Base-by-base conservation (phyloP, 2,888 invertebrate species). In the Latrodectus hesperus region DNA sequence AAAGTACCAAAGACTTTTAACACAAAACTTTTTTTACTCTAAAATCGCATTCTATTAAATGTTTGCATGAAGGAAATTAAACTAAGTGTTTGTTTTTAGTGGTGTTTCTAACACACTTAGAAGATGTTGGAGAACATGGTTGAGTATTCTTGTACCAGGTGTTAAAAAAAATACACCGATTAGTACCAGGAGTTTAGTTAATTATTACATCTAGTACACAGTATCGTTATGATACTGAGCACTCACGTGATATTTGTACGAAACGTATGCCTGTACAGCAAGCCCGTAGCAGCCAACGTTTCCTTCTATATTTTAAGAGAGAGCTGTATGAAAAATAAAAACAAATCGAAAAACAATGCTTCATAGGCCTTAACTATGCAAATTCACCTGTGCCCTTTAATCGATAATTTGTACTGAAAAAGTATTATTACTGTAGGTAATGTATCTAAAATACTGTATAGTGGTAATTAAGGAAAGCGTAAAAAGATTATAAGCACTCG, bases 221-320 rank as follows among this genome's bases (percentile, higher is more conserved):
- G 55, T 68, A 72, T 76, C 72, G 65, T 60, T 60, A 55, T 67
- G 72, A 53, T 67, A 38, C 80, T 75, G 70, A 75, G 75, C 76
- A 76, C 77, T 71, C 60, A 75, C 77, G 86, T 87, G 86, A 87
- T 87, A 87, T 53, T 52, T 81, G 73, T 78, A 49, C 72, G 53
- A 65, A 72, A 14, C 14, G 26, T 38, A 71, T 64, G 72, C 52
- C 86, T 82, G 86, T 87, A 72, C 81, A 76, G 55, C 71, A 81
- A 81, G 86, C 86, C 76, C 81, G 26, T 76, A 80, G 85, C 75
- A 81, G 77, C 73, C 82, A 82, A 80, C 49, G 38, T 64, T 76
- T 80, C 75, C 65, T 76, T 64, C 71, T 81, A 77, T 87, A 87
- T 87, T 87, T 87, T 87, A 80, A 76, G 68, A 85, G 68, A 81